These are phyloP conservation scores for Luidia sarsii DNA, from an alignment of 53 echinoderm and acorn worm genomes.

Conservation along the genomic window DNA sequence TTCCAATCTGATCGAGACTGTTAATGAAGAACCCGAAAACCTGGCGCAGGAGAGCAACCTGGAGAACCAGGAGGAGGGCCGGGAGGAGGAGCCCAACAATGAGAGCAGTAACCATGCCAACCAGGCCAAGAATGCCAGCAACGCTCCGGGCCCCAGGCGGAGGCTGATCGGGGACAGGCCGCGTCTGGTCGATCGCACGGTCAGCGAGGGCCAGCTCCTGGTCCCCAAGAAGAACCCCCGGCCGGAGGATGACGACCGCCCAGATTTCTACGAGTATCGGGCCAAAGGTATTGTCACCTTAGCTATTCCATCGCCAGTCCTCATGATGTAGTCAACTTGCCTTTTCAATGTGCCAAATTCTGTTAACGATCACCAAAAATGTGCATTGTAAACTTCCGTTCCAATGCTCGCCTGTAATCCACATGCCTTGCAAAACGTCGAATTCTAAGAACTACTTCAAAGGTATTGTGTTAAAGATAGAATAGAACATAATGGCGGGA, in stretches of 20 bases:
- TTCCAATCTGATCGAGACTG: constrained; percentile 74
- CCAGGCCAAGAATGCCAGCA: constrained; percentile 49
- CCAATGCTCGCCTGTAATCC: no score
- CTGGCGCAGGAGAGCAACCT: constrained; percentile 2
- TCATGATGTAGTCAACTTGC: no score
- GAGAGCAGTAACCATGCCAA: constrained; percentile 9
- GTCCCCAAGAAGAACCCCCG: constrained; percentile 66
- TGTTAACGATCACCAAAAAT: no score
- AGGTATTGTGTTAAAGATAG: no score
- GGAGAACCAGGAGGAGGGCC: constrained; percentile 2
- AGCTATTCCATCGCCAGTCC: no score
- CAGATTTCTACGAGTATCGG: constrained; percentile 88
- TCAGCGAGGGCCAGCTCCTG: constrained; percentile 82
- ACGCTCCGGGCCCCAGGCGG: constrained; percentile 58
- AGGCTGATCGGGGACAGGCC: constrained; percentile 69
- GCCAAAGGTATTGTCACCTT: constrained; percentile 83
- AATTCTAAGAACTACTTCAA: no score
- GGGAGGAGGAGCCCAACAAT: constrained; percentile 14
- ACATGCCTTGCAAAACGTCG: no score
- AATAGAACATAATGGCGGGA: no score
- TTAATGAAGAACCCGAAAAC: constrained; percentile 47
- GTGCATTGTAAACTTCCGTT: no score
- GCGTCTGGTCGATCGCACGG: constrained; percentile 83
- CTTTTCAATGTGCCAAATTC: no score
- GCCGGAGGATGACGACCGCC: constrained; percentile 77